A percentile compares a stretch with the other conserved stretches of the same genome.
Conservation (phyloP, 2,888 invertebrate species). For the Calameuta pallipes region DNA sequence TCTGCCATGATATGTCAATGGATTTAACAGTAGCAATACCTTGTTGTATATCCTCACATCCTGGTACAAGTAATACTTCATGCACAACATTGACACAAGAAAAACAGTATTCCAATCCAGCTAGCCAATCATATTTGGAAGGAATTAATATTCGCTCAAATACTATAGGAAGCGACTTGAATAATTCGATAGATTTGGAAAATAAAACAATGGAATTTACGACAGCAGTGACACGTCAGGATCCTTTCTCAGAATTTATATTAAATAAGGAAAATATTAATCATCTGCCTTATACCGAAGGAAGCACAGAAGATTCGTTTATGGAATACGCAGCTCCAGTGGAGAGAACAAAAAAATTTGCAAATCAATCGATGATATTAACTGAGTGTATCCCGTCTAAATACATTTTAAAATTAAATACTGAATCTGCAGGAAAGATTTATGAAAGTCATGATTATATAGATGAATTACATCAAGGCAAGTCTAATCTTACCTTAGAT, state of each 20-base stretch:
- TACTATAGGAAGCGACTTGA: neutral
- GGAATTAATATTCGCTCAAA: neutral
- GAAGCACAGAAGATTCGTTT: neutral
- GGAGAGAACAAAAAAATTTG: neutral
- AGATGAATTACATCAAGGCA: neutral
- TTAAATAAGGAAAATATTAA: neutral
- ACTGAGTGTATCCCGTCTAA: neutral
- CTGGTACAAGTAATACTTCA: neutral
- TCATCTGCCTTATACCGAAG: neutral
- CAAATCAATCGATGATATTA: neutral
- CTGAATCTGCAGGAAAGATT: neutral
- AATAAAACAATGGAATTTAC: constrained; percentile 33
- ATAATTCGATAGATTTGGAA: constrained; percentile 9
- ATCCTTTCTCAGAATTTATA: neutral
- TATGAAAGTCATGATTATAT: neutral
- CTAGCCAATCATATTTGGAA: neutral
- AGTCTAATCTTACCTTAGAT: neutral
- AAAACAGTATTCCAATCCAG: neutral
- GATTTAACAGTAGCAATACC: constrained; percentile 18
- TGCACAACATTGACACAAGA: neutral
- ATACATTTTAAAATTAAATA: neutral
- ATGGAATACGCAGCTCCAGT: neutral
- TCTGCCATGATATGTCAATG: constrained; percentile 11
- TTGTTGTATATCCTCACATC: neutral
- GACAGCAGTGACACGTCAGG: constrained; percentile 12